phyloP scores from a whole-genome alignment of 2,797 vertebrate species.

The Cyprinodon diabolis region DNA sequence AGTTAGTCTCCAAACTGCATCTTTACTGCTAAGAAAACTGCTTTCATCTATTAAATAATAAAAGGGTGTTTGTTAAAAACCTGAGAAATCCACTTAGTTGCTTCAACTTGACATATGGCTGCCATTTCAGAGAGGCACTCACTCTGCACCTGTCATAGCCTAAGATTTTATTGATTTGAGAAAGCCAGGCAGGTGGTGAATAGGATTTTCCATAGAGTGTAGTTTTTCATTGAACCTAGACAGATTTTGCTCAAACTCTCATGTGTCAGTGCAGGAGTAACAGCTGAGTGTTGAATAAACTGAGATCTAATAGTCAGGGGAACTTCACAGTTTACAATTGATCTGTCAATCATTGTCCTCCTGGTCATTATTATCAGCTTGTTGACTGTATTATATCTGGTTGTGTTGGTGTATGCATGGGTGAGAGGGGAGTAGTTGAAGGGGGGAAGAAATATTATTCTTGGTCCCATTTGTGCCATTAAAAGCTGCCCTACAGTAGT shows the following conservation, averaged over 20 bases:
- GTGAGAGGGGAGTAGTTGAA: not conserved
- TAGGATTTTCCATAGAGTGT: slow-evolving; percentile 56
- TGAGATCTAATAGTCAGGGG: slow-evolving; percentile 43
- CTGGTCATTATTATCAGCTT: slow-evolving; percentile 37
- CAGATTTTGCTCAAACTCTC: slow-evolving; percentile 46
- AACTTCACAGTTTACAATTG: slow-evolving; percentile 60
- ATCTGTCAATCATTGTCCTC: slow-evolving; percentile 61
- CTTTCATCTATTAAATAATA: slow-evolving; percentile 25
- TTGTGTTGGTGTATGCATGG: slow-evolving; percentile 15
- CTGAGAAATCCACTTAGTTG: slow-evolving; percentile 25
- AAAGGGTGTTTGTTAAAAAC: slow-evolving; percentile 18
- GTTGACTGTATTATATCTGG: slow-evolving; percentile 12
- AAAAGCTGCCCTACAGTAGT: slow-evolving; percentile 79
- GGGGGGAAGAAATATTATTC: slow-evolving; percentile 15
- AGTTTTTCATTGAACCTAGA: slow-evolving; percentile 55
- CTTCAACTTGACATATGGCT: slow-evolving; percentile 63
- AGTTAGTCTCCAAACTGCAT: slow-evolving; percentile 48
- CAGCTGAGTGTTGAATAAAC: slow-evolving; percentile 59
- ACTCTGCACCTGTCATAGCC: slow-evolving; percentile 64
- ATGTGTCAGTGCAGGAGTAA: slow-evolving; percentile 55
- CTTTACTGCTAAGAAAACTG: slow-evolving; percentile 37
- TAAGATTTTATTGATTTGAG: slow-evolving; percentile 70
- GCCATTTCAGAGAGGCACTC: slow-evolving; percentile 57
- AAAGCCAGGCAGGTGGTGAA: slow-evolving; percentile 69
- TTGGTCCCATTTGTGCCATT: slow-evolving; percentile 76